Conservation (phyloP, 2,113 vertebrate genomes). For the Corythoichthys intestinalis region DNA sequence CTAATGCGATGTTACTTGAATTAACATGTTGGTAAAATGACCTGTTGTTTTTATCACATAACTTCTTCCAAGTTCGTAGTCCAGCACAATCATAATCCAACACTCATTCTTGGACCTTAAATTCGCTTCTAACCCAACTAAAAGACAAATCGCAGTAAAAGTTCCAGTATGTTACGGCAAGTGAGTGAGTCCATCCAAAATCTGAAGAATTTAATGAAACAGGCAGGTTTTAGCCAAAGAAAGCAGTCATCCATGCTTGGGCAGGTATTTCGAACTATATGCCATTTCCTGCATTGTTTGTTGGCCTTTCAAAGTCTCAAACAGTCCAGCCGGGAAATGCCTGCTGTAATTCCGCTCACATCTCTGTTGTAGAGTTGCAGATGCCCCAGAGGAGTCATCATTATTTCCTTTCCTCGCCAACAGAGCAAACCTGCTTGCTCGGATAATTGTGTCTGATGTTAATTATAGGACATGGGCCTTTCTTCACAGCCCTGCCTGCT, state of each 20-base stretch:
- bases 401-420: slow-evolving; percentile 44
- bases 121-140: neutral
- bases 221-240: slow-evolving; percentile 35
- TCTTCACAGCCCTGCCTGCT: slow-evolving; percentile 48
- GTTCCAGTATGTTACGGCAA: neutral
- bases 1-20: no score
- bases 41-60: neutral
- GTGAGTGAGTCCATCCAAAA: neutral
- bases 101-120: neutral
- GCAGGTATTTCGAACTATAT: slow-evolving; percentile 34
- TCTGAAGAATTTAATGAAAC: slow-evolving; percentile 25
- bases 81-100: neutral
- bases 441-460: slow-evolving; percentile 57
- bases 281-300: slow-evolving; percentile 46
- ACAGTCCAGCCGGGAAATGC: slow-evolving; percentile 46
- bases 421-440: slow-evolving; percentile 32
- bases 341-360: slow-evolving; percentile 37
- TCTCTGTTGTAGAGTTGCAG: slow-evolving; percentile 25
- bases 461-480: slow-evolving; percentile 59
- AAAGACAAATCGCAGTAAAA: neutral
- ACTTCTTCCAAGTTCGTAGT: neutral
- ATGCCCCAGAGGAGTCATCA: slow-evolving; percentile 60
- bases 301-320: slow-evolving; percentile 22
- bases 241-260: slow-evolving; percentile 44
- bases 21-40: no score